Evolutionary conservation across 2,113 vertebrate species (phyloP), one percentile per base, ranked within the genome.

Genomic region (Oplegnathus fasciatus): DNA sequence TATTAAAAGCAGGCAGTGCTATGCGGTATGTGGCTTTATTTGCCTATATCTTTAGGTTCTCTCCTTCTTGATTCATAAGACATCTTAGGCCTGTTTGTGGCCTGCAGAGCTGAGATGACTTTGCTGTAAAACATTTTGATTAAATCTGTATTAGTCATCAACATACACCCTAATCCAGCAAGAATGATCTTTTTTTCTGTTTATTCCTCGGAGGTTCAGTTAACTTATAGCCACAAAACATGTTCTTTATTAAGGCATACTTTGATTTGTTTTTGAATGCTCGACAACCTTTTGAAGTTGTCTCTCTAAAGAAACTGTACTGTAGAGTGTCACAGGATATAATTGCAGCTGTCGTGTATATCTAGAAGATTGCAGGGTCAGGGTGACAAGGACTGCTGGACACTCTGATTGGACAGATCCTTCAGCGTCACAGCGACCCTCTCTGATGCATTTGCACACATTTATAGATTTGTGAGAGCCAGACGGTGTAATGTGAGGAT

Each of bases 101-200:
- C 52, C 42, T n/a, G 28, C 52, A 40, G 58, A 44, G 42, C 48
- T 42, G 55, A 40, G 28, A 34, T 54, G 37, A 52, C 48, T 52
- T 75, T 46, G 15, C 40, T 58, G n/a, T 17, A 42, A 18, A 42
- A 28, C 9, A 14, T 68, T 72, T 26, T 26, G 15, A 77, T 61
- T 66, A 4, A 73, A 44, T 73, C 58, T 30, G 34, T 50, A 48
- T 74, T 64, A 79, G n/a, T 70, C 69, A 74, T 46, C 42, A 50
- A 24, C 48, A 65, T 37, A 42, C n/a, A 6, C 30, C 22, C 46
- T 13, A 52, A 58, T 55, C 42, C 50, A 52, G 60, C 65, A 9
- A 61, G 44, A n/a, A 58, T 8, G n/a, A 15, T 5, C 1, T 6
- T 14, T 40, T 26, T 28, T 30, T 4, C 4, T 66, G n/a, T 48